A percentile compares a stretch with the other conserved stretches of the same genome.
Evolutionary conservation across 2,888 invertebrate genomes (phyloP).

Genomic region (Athalia cordata): DNA sequence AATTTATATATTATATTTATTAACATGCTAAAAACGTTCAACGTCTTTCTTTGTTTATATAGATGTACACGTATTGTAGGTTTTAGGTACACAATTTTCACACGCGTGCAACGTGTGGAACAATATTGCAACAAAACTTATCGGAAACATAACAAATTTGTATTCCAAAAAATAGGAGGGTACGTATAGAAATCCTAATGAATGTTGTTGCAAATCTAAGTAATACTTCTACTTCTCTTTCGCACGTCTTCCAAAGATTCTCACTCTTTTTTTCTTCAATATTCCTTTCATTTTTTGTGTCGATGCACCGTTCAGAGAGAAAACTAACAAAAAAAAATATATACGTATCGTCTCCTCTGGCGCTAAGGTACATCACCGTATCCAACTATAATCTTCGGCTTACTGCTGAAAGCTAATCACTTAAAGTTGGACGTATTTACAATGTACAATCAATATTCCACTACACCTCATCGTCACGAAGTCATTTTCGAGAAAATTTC

Average conservation of each 20-base stretch:
- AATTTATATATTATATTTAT: slow-evolving; percentile 2
- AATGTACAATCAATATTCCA: not conserved
- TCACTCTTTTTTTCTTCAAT: too few species aligned
- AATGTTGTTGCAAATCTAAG: slow-evolving; percentile 3
- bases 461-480: not conserved
- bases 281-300: too few species aligned
- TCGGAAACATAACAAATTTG: not conserved
- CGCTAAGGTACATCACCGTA: slow-evolving; percentile 17
- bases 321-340: too few species aligned
- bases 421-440: slow-evolving; percentile 22
- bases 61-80: not conserved
- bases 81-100: too few species aligned
- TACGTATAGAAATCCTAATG: not conserved
- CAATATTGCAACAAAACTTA: too few species aligned
- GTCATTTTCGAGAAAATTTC: too few species aligned
- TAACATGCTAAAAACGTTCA: slow-evolving; percentile 8
- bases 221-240: slow-evolving; percentile 27
- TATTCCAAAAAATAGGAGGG: not conserved
- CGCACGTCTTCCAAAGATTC: not conserved
- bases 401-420: not conserved
- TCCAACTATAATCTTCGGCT: slow-evolving; percentile 14
- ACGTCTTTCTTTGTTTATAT: not conserved
- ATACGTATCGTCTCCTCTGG: not conserved
- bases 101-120: too few species aligned
- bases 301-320: too few species aligned